Conservation (phyloP, 2,113 vertebrate species). For the Brachionichthys hirsutus region DNA sequence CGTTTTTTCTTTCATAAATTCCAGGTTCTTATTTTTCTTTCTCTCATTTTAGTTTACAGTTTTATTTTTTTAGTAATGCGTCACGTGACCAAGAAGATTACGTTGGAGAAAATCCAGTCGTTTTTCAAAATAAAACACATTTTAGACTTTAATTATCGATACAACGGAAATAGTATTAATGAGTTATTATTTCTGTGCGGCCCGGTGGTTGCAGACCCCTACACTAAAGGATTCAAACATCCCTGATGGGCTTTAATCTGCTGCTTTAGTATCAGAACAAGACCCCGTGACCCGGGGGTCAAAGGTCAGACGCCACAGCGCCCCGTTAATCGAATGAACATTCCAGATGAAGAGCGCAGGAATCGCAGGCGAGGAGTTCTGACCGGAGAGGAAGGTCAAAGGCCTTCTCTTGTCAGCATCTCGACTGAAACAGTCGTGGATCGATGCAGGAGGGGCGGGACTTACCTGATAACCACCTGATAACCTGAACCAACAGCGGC, state of each 20-base stretch:
- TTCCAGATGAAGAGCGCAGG: background rate
- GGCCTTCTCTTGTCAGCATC: conserved; percentile 38
- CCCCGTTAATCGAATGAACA: conserved; percentile 30
- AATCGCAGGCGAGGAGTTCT: background rate
- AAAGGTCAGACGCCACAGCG: conserved; percentile 12
- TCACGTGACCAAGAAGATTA: no score
- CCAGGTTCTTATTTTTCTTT: no score
- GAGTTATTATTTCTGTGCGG: no score
- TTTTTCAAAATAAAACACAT: no score
- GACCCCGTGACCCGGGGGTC: conserved; percentile 1
- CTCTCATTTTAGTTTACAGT: no score
- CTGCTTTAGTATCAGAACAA: background rate
- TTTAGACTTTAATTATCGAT: no score
- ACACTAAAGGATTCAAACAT: no score
- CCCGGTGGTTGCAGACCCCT: no score
- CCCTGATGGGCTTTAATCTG: background rate
- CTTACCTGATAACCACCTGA: conserved; percentile 26
- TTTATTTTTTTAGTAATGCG: no score
- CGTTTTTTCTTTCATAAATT: no score
- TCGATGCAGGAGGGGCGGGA: conserved; percentile 30
- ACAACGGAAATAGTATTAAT: no score
- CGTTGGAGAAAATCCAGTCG: no score
- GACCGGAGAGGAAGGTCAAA: conserved; percentile 31
- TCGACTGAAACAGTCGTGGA: conserved; percentile 54
- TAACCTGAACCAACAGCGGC: conserved; percentile 1